Percentiles rank a stretch among this genome's conserved stretches.
Conservation (phyloP, 2,113 vertebrate species). For the Brienomyrus longianalis region DNA sequence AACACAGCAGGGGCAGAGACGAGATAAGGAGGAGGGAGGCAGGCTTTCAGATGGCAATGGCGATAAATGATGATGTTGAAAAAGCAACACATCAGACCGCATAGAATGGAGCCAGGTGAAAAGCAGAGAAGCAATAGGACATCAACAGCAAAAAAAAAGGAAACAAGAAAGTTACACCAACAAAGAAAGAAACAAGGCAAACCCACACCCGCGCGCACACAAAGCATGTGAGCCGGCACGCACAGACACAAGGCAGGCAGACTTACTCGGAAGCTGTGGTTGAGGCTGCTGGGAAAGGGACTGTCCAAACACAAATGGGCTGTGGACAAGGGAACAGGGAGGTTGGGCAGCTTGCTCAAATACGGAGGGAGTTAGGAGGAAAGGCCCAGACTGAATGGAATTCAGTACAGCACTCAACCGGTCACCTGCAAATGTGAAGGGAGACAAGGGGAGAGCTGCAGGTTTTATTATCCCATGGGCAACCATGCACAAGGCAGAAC, state of each 20-base stretch:
- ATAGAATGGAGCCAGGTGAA: neutral
- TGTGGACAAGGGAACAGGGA: constrained; percentile 97
- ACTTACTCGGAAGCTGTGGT: constrained; percentile 99
- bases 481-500: constrained; percentile 23
- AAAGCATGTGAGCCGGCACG: neutral
- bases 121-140: neutral
- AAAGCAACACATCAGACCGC: neutral
- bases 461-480: constrained; percentile 68
- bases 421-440: constrained; percentile 89
- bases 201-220: neutral
- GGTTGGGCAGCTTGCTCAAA: constrained; percentile 98
- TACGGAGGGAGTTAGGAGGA: constrained; percentile 96
- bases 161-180: neutral
- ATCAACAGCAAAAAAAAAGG: neutral
- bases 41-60: neutral
- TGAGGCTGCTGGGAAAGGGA: constrained; percentile 98
- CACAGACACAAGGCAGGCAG: constrained; percentile 52
- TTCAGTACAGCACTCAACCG: constrained; percentile 99
- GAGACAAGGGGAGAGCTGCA: constrained; percentile 97
- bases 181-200: neutral
- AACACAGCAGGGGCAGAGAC: neutral
- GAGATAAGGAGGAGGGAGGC: neutral
- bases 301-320: constrained; percentile 99
- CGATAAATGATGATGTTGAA: neutral
- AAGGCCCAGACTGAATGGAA: constrained; percentile 99